Evolutionary conservation across 1,140 invertebrate genomes (phyloP).

Genomic region (Zaprionus capensis): DNA sequence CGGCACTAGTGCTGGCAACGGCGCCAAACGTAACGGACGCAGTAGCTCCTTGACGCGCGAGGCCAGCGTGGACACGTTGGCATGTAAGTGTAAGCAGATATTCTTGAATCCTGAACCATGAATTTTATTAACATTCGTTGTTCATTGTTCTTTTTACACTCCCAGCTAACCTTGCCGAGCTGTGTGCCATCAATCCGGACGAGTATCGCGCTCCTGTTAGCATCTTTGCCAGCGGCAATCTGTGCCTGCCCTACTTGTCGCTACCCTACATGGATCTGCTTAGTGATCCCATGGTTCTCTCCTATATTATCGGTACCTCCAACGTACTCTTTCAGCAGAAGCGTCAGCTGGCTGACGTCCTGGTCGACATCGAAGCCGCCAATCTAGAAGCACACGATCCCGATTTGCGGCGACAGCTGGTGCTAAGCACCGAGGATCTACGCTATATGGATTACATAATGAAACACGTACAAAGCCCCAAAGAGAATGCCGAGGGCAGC

Average conservation of each 20-base stretch:
- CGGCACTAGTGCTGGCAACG: slow-evolving; percentile 17
- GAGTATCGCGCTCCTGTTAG: slow-evolving; percentile 94
- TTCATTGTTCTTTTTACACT: not conserved
- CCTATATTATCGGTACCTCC: slow-evolving; percentile 97
- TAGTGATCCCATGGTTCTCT: slow-evolving; percentile 93
- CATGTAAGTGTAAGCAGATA: slow-evolving; percentile 84
- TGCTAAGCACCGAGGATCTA: slow-evolving; percentile 97
- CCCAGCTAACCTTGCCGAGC: slow-evolving; percentile 65
- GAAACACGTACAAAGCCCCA: slow-evolving; percentile 91
- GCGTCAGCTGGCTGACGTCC: slow-evolving; percentile 94
- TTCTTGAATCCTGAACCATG: not conserved
- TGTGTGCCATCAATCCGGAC: slow-evolving; percentile 86
- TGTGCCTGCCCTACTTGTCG: slow-evolving; percentile 98
- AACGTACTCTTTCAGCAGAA: slow-evolving; percentile 99
- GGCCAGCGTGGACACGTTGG: slow-evolving; percentile 87
- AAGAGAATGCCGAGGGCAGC: slow-evolving; percentile 93
- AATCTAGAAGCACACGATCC: slow-evolving; percentile 95
- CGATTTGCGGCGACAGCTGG: slow-evolving; percentile 92
- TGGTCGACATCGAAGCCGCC: slow-evolving; percentile 94
- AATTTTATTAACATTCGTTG: not conserved
- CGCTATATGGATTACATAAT: slow-evolving; percentile 97
- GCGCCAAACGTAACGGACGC: slow-evolving; percentile 77
- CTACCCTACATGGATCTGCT: slow-evolving; percentile 97
- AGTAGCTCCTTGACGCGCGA: slow-evolving; percentile 86
- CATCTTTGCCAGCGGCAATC: slow-evolving; percentile 96